Base-by-base conservation (phyloP, 2,113 vertebrate genomes). In the Passer domesticus region DNA sequence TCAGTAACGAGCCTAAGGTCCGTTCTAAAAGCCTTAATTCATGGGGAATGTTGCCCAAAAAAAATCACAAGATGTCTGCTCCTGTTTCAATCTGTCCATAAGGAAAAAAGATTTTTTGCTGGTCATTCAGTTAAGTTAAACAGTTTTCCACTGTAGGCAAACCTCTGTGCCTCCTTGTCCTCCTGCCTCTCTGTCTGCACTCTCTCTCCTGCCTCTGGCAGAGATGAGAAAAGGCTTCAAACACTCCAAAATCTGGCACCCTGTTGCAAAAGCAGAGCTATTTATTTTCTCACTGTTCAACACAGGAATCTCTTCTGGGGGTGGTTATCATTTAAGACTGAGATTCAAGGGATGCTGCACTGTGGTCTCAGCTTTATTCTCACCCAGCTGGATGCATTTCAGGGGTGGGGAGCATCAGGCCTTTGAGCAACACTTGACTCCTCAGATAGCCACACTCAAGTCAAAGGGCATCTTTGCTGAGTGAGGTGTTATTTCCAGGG, bases 301-400 rank as follows among this genome's bases (percentile, higher is more conserved):
- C 28, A 35, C 12, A 69, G 62, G 25, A 47, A 39, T 87, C 75
- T 60, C 77, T 81, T 92, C 60, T 78, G 44, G 19, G 46, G 31
- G 47, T 43, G 56, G 56, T 60, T 92, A 78, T 94, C 35, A 2
- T 91, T 85, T 79, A 80, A 87, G 50, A 27, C 35, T 55, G 69
- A 62, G 46, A 83, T 77, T 76, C 64, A 63, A 80, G 75, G 50
- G 67, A 78, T 88, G 56, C 43, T 83, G 82, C 75, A 12, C 47
- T 76, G 73, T 84, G 76, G 53, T 84, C 80, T 93, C 79, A 82
- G 47, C 73, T 93, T 84, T 84, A 90, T 90, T 79, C 76, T 90
- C 56, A 58, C 23, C 15, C 68, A 81, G 80, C 43, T 87, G 92
- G 93, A 58, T 94, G 60, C 5, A 41, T 93, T 86, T 78, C 90